Evolutionary conservation across 2,888 invertebrate genomes (phyloP).

Genomic region (Sphaerophoria rueppellii): DNA sequence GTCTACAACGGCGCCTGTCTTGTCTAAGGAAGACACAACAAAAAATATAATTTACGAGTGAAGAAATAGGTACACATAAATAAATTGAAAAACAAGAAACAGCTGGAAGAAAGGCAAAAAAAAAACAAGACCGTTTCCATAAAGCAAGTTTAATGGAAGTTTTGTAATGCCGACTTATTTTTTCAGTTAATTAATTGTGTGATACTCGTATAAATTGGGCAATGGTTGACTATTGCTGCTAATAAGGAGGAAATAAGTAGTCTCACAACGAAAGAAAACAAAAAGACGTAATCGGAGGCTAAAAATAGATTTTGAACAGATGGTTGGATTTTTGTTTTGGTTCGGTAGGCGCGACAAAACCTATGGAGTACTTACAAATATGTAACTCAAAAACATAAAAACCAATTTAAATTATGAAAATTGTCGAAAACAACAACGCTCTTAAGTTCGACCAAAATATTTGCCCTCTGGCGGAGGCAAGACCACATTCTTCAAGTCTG

Average conservation of each 20-base stretch:
- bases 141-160: constrained; percentile 44
- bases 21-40: constrained; percentile 43
- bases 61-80: constrained; percentile 7
- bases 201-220: constrained; percentile 34
- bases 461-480: constrained; percentile 11
- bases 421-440: too few species aligned
- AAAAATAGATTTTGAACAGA: too few species aligned
- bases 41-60: constrained; percentile 22
- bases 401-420: too few species aligned
- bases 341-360: too few species aligned
- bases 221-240: constrained; percentile 15
- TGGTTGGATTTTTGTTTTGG: too few species aligned
- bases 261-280: too few species aligned
- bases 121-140: constrained; percentile 17
- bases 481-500: constrained; percentile 27
- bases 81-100: constrained; percentile 16
- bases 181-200: constrained; percentile 44
- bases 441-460: background rate
- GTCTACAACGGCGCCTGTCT: constrained; percentile 54
- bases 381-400: too few species aligned
- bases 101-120: too few species aligned
- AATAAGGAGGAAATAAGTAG: constrained; percentile 33
- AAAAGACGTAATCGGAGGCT: too few species aligned
- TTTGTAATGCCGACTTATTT: constrained; percentile 48
- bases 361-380: too few species aligned